phyloP scores from a whole-genome alignment of 1,140 invertebrate genomes.

The Bombyx mori region ASM3026992v2 NC_085116.1:9540001-9540500 shows the following conservation, averaged over 20 bases:
- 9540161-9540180: neutral
- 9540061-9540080: too few relatives aligned
- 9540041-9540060: too few relatives aligned
- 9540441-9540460: constrained; percentile 3
- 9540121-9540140: neutral
- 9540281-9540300: constrained; percentile 89
- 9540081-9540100: too few relatives aligned
- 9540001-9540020: too few relatives aligned
- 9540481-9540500: too few relatives aligned
- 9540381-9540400: constrained; percentile 55
- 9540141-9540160: neutral
- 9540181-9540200: neutral
- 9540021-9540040: too few relatives aligned
- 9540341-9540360: constrained; percentile 48
- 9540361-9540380: constrained; percentile 58
- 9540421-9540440: constrained; percentile 25
- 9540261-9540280: constrained; percentile 70
- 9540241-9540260: constrained; percentile 41
- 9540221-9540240: constrained; percentile 36
- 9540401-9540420: constrained; percentile 64
- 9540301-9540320: constrained; percentile 90
- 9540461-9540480: neutral
- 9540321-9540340: constrained; percentile 28
- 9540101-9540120: neutral
- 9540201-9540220: neutral